phyloP scores from a whole-genome alignment of 2,888 invertebrate species.

The Lycia hirtaria region DNA sequence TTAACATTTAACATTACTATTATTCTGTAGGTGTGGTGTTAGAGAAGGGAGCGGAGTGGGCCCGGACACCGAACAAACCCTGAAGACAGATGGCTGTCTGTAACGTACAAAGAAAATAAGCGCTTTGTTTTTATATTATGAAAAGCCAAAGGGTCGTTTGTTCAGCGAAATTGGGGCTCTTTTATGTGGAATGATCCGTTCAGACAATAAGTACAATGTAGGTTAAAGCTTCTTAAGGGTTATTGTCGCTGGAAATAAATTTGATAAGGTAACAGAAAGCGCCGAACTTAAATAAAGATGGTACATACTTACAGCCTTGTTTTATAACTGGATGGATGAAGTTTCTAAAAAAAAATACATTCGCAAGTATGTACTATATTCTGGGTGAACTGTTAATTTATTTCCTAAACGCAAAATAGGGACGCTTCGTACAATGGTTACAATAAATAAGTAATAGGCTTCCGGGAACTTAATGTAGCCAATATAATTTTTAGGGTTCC shows the following conservation, averaged over 20 bases:
- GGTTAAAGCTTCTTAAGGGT: conserved; percentile 1
- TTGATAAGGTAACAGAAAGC: too few species aligned
- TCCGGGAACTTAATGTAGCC: too few species aligned
- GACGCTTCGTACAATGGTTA: too few species aligned
- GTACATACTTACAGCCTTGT: background rate
- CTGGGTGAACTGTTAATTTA: too few species aligned
- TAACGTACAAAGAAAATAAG: conserved; percentile 24
- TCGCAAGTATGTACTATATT: too few species aligned
- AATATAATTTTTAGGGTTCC: too few species aligned
- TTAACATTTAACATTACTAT: too few species aligned
- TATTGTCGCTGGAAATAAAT: background rate
- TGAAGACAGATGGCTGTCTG: conserved; percentile 30
- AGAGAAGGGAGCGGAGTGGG: conserved; percentile 33
- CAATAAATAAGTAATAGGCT: too few species aligned
- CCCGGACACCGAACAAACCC: conserved; percentile 32
- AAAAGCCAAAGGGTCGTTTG: conserved; percentile 23
- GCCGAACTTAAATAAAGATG: too few species aligned
- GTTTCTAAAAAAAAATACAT: too few species aligned
- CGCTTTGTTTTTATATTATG: conserved; percentile 19
- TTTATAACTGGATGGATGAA: background rate
- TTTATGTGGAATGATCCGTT: conserved; percentile 16
- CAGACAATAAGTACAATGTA: conserved; percentile 7
- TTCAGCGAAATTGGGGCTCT: conserved; percentile 9
- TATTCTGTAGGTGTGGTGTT: conserved; percentile 30
- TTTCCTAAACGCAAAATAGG: too few species aligned